Base-by-base conservation (phyloP, 2,888 invertebrate genomes). In the Horisme vitalbata region DNA sequence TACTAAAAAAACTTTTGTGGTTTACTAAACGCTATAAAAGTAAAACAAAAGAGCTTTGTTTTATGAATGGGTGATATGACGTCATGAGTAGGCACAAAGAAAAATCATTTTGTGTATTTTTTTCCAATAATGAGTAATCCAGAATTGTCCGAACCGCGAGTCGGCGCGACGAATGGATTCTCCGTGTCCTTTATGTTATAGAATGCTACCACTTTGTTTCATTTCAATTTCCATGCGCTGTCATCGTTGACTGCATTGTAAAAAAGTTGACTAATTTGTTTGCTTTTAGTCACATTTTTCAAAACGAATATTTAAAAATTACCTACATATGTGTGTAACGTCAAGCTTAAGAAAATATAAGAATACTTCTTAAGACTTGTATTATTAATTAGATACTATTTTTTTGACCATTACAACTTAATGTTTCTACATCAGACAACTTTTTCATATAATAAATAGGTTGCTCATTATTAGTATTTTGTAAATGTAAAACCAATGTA, bases 171-270 rank as follows among this genome's bases (percentile, higher is more conserved):
- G 18, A 36, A 44, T 44, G 10, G 20, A 37, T 44, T 37, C 7
- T 26, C 5, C 26, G 20, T 10, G 32, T 20, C 36, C 8, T 36
- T 30, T 36, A 36, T 18, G 36, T 24, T 44, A 12, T 44, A 18
- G 26, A 31, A 28, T 14, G 23, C 14, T 12, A 20, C 31, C 32
- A 28, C 21, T 27, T 38, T 38, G 33, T 45, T 38, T 23, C 28
- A 5, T 21, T 45, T 38, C 5, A 27, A 38, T 45, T 38, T 28
- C 5, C 28, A 38, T 23, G 33, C 33, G 11, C 33, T 11, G 45
- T 14, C 26, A 26, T 13, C 30, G 31, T 26, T 20, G 20, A 26
- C 10, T 26, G 31, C 15, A 10, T 35, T 41, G 15, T 24, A 6
- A 18, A 7, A 11, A 31, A 36, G 13, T 12, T 13, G 31, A 33